Conservation (phyloP, 2,888 invertebrate genomes). For the Anorthoa munda region DNA sequence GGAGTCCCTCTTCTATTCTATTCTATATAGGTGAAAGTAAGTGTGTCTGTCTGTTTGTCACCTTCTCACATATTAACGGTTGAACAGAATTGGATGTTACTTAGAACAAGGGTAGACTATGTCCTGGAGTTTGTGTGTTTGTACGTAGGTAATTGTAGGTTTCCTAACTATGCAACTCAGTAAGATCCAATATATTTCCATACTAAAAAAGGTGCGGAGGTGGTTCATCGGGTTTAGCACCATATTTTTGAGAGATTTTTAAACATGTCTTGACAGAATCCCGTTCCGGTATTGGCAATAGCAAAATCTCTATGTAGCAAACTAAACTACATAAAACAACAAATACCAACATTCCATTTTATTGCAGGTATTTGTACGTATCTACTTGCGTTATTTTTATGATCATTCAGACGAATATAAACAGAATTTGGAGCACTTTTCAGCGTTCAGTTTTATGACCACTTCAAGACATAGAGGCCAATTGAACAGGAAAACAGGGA, state of each 20-base stretch:
- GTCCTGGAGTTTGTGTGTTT: too few species aligned
- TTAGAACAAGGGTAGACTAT: too few species aligned
- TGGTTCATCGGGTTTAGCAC: too few species aligned
- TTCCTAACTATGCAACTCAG: too few species aligned
- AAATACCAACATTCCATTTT: background rate
- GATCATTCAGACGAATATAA: slow-evolving; percentile 39
- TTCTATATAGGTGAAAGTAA: too few species aligned
- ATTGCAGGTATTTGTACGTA: slow-evolving; percentile 5
- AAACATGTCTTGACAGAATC: background rate
- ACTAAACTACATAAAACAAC: background rate
- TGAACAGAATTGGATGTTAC: too few species aligned
- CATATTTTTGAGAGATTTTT: too few species aligned
- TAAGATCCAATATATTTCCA: too few species aligned
- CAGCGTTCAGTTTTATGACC: slow-evolving; percentile 40
- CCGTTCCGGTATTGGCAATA: background rate
- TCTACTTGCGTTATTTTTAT: slow-evolving; percentile 24
- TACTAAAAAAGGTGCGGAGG: background rate
- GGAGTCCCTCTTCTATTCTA: too few species aligned
- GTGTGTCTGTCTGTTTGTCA: too few species aligned
- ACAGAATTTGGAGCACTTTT: slow-evolving; percentile 34
- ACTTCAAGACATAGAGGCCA: slow-evolving; percentile 41
- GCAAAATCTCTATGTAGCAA: background rate
- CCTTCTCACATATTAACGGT: too few species aligned
- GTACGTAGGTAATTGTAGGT: too few species aligned
- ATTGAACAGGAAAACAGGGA: slow-evolving; percentile 21